These are phyloP conservation scores for Prolemur simus DNA, from an alignment of 2,113 vertebrate species.

Conservation along the genomic window DNA sequence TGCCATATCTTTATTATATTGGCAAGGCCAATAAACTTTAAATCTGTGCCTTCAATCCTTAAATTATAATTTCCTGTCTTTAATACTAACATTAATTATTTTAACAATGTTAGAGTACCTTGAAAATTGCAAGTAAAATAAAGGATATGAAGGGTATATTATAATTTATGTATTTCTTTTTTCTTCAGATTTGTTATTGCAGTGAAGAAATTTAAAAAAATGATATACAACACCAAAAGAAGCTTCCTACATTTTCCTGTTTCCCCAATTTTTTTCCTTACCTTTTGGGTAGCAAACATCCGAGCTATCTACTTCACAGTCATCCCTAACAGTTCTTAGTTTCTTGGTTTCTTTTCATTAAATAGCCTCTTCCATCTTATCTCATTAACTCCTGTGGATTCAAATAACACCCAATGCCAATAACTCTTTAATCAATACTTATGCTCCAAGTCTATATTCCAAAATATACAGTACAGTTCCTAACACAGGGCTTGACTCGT, in stretches of 20 bases:
- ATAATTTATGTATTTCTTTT: not conserved
- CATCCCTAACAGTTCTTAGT: not conserved
- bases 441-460: not conserved
- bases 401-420: not conserved
- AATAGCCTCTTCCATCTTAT: not conserved
- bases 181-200: not conserved
- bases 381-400: not conserved
- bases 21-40: not conserved
- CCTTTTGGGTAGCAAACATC: not conserved
- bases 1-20: not conserved
- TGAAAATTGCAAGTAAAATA: not conserved
- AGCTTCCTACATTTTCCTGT: not conserved
- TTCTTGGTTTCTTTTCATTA: not conserved
- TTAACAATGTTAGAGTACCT: not conserved
- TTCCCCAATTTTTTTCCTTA: not conserved
- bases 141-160: not conserved
- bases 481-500: not conserved
- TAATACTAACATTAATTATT: not conserved
- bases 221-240: not conserved
- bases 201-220: not conserved
- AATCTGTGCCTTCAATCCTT: not conserved
- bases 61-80: conserved; percentile 20
- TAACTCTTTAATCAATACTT: not conserved
- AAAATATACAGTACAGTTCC: not conserved
- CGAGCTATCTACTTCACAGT: not conserved